phyloP scores from a whole-genome alignment of 2,113 vertebrate genomes.

The Thunnus thynnus region DNA sequence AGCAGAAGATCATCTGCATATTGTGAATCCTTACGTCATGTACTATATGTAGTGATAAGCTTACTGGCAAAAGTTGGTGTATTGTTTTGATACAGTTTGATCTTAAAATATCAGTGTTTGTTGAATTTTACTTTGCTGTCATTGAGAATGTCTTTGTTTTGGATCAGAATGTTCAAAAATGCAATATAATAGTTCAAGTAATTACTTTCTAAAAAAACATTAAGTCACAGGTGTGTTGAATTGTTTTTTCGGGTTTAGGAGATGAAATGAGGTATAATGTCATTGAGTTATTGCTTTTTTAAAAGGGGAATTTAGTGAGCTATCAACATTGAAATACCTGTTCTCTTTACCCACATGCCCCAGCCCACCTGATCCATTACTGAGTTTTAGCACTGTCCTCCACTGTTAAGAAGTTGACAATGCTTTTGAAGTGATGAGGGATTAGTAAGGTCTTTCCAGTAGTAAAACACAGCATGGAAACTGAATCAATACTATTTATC shows the following conservation, averaged over 20 bases:
- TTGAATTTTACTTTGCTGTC: too few relatives aligned
- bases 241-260: not conserved
- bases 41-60: not conserved
- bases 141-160: not conserved
- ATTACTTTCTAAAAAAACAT: too few relatives aligned
- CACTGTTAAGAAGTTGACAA: not conserved
- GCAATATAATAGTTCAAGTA: not conserved
- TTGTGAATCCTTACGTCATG: not conserved
- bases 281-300: too few relatives aligned
- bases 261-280: not conserved
- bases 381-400: not conserved
- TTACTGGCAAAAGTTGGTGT: slow-evolving; percentile 10
- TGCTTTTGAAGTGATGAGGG: not conserved
- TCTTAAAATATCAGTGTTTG: not conserved
- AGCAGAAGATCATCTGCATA: not conserved
- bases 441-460: not conserved
- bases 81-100: slow-evolving; percentile 19
- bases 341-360: not conserved
- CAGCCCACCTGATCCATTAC: not conserved
- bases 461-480: not conserved
- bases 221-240: not conserved
- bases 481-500: not conserved
- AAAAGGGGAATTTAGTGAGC: too few relatives aligned
- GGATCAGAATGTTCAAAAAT: not conserved
- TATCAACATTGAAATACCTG: not conserved